These are phyloP conservation scores for Drosophila greeni DNA, from an alignment of 2,888 invertebrate genomes.

Conservation along the genomic window DNA sequence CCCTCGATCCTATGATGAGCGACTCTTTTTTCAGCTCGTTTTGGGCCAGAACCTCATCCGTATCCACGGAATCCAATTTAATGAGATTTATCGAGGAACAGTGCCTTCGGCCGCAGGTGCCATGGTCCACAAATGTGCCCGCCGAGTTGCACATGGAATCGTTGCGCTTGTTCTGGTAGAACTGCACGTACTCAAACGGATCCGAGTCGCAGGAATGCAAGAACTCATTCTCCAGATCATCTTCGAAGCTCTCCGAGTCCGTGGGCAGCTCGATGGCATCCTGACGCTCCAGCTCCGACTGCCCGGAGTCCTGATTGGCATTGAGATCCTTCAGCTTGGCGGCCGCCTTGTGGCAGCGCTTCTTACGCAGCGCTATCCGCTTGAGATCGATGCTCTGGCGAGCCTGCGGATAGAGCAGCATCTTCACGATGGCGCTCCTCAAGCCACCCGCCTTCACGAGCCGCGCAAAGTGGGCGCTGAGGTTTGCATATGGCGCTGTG, in stretches of 20 bases:
- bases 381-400: slow-evolving; percentile 81
- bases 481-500: slow-evolving; percentile 87
- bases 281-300: slow-evolving; percentile 80
- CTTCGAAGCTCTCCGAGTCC: slow-evolving; percentile 79
- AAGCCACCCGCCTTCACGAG: slow-evolving; percentile 86
- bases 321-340: slow-evolving; percentile 78
- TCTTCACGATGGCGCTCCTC: slow-evolving; percentile 85
- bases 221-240: slow-evolving; percentile 62
- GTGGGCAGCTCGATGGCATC: slow-evolving; percentile 80
- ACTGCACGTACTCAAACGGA: slow-evolving; percentile 84
- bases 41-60: slow-evolving; percentile 41
- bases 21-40: slow-evolving; percentile 75
- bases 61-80: slow-evolving; percentile 68
- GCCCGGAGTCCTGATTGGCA: slow-evolving; percentile 51
- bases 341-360: slow-evolving; percentile 76
- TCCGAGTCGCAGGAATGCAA: slow-evolving; percentile 80
- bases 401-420: slow-evolving; percentile 84
- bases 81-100: slow-evolving; percentile 76
- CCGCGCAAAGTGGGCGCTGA: slow-evolving; percentile 87
- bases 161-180: slow-evolving; percentile 80
- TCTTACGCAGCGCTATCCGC: slow-evolving; percentile 80
- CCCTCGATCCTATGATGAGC: slow-evolving; percentile 76
- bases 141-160: slow-evolving; percentile 73
- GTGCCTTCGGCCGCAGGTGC: slow-evolving; percentile 62
- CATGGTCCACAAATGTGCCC: slow-evolving; percentile 81